Evolutionary conservation across 2,888 invertebrate species (phyloP).

Genomic region (Lasioglossum marginatum): DNA sequence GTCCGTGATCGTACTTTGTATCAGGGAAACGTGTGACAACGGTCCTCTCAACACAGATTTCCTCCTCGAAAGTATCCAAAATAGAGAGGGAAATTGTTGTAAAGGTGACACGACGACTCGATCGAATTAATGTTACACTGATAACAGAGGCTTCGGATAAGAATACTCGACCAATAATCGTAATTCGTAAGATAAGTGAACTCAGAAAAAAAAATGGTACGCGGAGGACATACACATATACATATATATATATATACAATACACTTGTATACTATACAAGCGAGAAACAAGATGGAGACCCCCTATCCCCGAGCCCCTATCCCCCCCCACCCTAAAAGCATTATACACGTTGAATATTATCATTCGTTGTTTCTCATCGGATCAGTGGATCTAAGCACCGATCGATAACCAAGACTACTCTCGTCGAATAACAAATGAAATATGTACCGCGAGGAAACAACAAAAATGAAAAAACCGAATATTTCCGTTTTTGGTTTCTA

Average conservation of each 20-base stretch:
- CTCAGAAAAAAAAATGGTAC: constrained; percentile 3
- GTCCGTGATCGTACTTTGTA: constrained; percentile 24
- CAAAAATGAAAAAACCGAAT: neutral
- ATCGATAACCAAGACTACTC: neutral
- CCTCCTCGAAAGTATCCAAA: constrained; percentile 37
- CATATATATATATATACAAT: neutral
- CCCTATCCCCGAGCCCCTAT: too few species aligned
- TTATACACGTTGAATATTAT: constrained; percentile 34
- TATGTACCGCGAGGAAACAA: constrained; percentile 11
- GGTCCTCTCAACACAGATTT: constrained; percentile 37
- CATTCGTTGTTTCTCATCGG: constrained; percentile 11
- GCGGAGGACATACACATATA: constrained; percentile 7
- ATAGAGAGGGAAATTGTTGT: constrained; percentile 3
- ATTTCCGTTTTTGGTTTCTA: constrained; percentile 24
- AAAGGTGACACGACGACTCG: constrained; percentile 20
- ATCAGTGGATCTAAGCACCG: neutral
- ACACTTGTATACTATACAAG: neutral
- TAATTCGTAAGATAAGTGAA: constrained; percentile 66
- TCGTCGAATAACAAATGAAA: neutral
- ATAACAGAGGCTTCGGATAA: constrained; percentile 52
- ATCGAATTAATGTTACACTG: constrained; percentile 17
- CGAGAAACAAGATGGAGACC: constrained; percentile 15
- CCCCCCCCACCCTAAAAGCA: neutral
- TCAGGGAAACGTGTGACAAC: neutral
- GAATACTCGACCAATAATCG: constrained; percentile 72